Evolutionary conservation across 2,113 vertebrate genomes (phyloP), one percentile per base, ranked within the genome.

Genomic region (Syrrhaptes paradoxus): DNA sequence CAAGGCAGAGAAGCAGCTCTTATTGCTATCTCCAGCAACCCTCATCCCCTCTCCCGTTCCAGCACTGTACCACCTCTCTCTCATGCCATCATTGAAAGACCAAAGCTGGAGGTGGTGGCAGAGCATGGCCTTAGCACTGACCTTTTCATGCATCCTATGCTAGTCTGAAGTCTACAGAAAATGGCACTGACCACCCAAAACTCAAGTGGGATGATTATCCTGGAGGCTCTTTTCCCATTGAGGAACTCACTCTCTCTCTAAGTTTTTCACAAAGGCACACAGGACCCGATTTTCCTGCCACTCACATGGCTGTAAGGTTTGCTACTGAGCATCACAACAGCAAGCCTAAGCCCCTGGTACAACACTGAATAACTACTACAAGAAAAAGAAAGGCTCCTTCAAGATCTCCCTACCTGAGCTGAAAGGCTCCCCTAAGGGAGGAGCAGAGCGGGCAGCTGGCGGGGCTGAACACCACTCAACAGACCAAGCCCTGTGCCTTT

Each of bases 31-130:
- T 74, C 68, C 26, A 71, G 28, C 43, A 54, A 34, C 15, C 26
- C 46, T 43, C 22, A 49, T 8, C 36, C 22, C 49, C 15, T 28
- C 31, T 80, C n/a, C 59, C 38, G 20, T 4, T 52, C 31, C 71
- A 86, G 31, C 15, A 21, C 15, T 36, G 21, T 11, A 45, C 24
- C 31, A 66, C 54, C 54, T 59, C 52, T 14, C 65, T 71, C 77
- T 26, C 2, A 2, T 36, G 72, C 49, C 24, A 26, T 9, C 72
- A 66, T 0, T 0, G 51, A 9, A 49, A 25, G 6, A 75, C 19
- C 45, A 71, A 59, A 83, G 62, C 34, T 72, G 57, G 18, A 74
- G 52, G 54, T 16, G 4, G 0, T 2, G 3, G 9, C 0, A 3
- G 57, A 66, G 20, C 7, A 43, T 1, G 13, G 48, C 28, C 65